Evolutionary conservation across 2,113 vertebrate genomes (phyloP), one percentile per base, ranked within the genome.

Genomic region (Semicossyphus pulcher): DNA sequence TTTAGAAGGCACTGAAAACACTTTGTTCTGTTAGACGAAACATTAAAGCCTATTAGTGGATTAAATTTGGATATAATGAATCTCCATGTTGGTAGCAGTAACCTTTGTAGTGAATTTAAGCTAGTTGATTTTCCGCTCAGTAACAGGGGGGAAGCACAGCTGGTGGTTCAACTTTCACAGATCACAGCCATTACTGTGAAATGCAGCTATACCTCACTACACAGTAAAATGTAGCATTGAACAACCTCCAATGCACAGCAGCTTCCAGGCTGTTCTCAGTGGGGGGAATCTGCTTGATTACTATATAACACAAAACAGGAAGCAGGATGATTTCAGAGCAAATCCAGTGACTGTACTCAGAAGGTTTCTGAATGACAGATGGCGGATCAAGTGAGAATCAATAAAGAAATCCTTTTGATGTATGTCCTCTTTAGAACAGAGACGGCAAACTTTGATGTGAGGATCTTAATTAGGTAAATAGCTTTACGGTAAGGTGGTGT

Each of bases 321-420:
- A 75, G 67, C 51, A 49, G 48, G 10, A 44, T 58, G 51, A 39
- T 83, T 52, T 41, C 63, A 47, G 14, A 69, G 54, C 57, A 82
- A 84, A 86, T 20, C 72, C n/a, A 48, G 51, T 15, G 10, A 73
- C 59, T 75, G 66, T 76, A 85, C 75, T 81, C 51, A 23, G 41
- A 73, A 14, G 48, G 23, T 62, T 73, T 84, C 42, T 63, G 60
- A 72, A 36, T 48, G 63, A 57, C 59, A 88, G 71, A 69, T 84
- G 78, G 76, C 42, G 80, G 53, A 84, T 79, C 26, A 74, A 74
- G 23, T 34, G 32, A 53, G 57, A 79, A 47, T 48, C 64, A 60
- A 49, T 42, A 77, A 47, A 69, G 45, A 66, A 56, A 73, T 65
- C 29, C 25, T 44, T 70, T 61, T 70, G 20, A 21, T 70, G 54